Percentiles rank a stretch among this genome's conserved stretches.
phyloP scores from a whole-genome alignment of 2,888 invertebrate genomes.

The Allygus modestus region DNA sequence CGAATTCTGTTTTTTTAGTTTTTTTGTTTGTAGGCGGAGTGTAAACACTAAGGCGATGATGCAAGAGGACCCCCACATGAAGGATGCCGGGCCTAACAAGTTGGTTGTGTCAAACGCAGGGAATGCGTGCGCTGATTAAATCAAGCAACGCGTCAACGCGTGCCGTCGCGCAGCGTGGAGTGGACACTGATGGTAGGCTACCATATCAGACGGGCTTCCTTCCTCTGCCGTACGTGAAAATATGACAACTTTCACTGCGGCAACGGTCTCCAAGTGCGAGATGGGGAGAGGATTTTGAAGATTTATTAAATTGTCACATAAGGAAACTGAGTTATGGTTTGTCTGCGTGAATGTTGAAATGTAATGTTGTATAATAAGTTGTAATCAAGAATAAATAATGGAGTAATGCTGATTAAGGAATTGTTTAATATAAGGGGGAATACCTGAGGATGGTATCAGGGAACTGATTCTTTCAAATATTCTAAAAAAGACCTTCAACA shows the following conservation, averaged over 20 bases:
- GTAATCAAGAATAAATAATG: too few relatives aligned
- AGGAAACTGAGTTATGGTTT: too few relatives aligned
- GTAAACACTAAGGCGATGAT: not conserved
- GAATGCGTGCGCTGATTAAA: constrained; percentile 51
- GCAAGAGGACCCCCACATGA: not conserved
- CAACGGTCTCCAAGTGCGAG: not conserved
- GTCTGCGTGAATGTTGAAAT: too few relatives aligned
- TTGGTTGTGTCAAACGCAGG: constrained; percentile 22
- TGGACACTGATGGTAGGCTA: not conserved
- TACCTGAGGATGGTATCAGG: too few relatives aligned
- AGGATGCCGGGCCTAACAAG: constrained; percentile 30
- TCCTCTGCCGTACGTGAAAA: not conserved
- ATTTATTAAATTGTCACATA: too few relatives aligned
- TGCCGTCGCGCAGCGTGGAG: constrained; percentile 24
- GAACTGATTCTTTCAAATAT: too few relatives aligned
- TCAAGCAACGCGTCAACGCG: constrained; percentile 26
- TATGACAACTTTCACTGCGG: constrained; percentile 14
- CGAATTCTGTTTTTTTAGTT: too few relatives aligned
- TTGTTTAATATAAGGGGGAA: too few relatives aligned
- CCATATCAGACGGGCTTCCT: constrained; percentile 4
- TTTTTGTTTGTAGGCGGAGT: too few relatives aligned
- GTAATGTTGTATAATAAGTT: too few relatives aligned
- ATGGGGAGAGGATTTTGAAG: not conserved
- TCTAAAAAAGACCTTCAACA: too few relatives aligned
- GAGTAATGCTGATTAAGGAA: too few relatives aligned